A percentile compares a stretch with the other conserved stretches of the same genome.
Conservation (phyloP, 2,797 vertebrate genomes). For the Lacerta bilineata region DNA sequence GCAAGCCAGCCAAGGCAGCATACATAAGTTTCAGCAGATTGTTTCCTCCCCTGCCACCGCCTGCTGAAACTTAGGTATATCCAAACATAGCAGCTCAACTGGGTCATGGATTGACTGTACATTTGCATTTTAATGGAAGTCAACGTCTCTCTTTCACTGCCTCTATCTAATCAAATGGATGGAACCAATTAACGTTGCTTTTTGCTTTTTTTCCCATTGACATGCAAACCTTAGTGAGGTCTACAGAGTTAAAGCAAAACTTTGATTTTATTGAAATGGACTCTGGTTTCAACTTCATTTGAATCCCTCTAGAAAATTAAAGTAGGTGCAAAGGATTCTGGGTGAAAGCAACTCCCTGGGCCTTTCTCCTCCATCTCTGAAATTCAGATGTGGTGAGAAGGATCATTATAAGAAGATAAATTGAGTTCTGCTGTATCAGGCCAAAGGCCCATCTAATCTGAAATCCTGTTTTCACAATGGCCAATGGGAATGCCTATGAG, state of each 20-base stretch:
- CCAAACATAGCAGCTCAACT: not conserved
- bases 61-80: not conserved
- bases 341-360: not conserved
- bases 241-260: not conserved
- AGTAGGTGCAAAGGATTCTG: not conserved
- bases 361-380: not conserved
- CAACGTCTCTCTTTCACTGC: not conserved
- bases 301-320: not conserved
- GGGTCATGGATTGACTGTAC: not conserved
- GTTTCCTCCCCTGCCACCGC: not conserved
- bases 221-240: not conserved
- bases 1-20: not conserved
- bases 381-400: not conserved
- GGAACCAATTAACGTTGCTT: not conserved
- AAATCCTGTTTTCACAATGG: too few relatives aligned
- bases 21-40: not conserved
- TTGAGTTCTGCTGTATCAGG: too few relatives aligned
- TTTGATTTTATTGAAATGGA: not conserved
- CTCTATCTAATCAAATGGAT: slow-evolving; percentile 19
- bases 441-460: not conserved
- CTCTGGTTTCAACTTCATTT: not conserved
- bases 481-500: too few relatives aligned
- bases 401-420: not conserved
- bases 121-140: slow-evolving; percentile 25
- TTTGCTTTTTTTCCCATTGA: slow-evolving; percentile 4